Evolutionary conservation across 2,113 vertebrate species (phyloP).

Genomic region (Neomonachus schauinslandi): DNA sequence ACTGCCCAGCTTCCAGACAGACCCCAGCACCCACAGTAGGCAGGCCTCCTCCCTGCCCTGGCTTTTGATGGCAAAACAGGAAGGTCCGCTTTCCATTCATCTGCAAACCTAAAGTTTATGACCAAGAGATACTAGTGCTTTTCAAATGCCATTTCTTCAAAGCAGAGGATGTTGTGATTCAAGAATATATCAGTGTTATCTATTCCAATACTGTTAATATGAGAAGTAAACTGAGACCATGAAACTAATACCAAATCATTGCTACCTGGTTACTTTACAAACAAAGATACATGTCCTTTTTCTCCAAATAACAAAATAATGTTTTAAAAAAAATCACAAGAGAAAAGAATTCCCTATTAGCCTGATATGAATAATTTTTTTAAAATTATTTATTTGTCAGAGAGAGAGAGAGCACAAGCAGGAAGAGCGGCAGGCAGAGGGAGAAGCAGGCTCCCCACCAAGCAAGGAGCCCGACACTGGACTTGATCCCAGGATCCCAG

Average conservation of each 20-base stretch:
- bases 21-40: accelerated
- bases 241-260: background rate
- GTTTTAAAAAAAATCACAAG: background rate
- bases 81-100: background rate
- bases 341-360: background rate
- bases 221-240: background rate
- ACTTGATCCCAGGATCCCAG: too few relatives aligned
- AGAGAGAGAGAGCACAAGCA: too few relatives aligned
- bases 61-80: accelerated
- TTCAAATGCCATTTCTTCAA: background rate
- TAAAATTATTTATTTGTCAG: too few relatives aligned
- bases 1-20: background rate
- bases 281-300: background rate
- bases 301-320: background rate
- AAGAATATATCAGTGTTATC: background rate
- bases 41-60: accelerated
- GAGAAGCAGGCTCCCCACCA: too few relatives aligned
- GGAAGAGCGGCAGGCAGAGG: too few relatives aligned
- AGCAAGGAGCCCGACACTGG: too few relatives aligned
- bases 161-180: background rate
- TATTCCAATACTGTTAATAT: background rate
- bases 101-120: background rate
- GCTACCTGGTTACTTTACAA: background rate
- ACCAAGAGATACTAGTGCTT: background rate
- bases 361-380: background rate